Base-by-base conservation (phyloP, 1,140 invertebrate genomes). In the Drosophila yakuba region DNA sequence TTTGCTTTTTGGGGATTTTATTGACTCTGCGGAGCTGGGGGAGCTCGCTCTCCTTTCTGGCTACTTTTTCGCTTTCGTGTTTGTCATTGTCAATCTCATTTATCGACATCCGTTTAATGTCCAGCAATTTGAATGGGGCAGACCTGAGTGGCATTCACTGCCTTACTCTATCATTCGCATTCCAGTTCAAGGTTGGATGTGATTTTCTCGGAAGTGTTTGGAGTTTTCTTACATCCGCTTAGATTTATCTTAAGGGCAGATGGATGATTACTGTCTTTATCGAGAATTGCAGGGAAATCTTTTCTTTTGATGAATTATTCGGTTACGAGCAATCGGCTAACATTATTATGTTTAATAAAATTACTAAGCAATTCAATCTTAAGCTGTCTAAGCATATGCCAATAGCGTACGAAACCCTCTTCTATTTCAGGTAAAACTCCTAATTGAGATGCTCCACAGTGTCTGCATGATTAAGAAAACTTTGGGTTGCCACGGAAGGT, bases 71-170 rank as follows among this genome's bases (percentile, higher is more conserved):
- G 80, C 76, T 89, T 83, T 77, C 83, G 80, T 88, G 84, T 84
- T 89, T 88, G 83, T 88, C 83, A 88, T 89, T 88, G 83, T 88
- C 83, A 86, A 88, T 88, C 83, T 88, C 79, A 84, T 88, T 89
- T 88, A 88, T 88, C 76, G 83, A 80, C 80, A 89, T 88, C 68
- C 84, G 84, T 69, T 83, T 88, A 88, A 84, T 80, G 83, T 75
- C 55, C 63, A 74, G 51, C 72, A 66, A 84, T 88, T 88, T 89
- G 83, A 89, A 84, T 88, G 67, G 67, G 32, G 55, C 60, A 56
- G 55, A 57, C 55, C 59, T 52, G 74, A 63, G 72, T 75, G 73
- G 61, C 43, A 61, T 74, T 74, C 60, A 54, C 23, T 63, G 58
- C 38, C 73, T 78, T 66, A 25, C 68, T 50, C 57, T 48, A 44